Percentiles rank a stretch among this genome's conserved stretches.
These are phyloP conservation scores for Paracentrotus lividus DNA, from an alignment of 53 echinoderm and acorn worm genomes.

Conservation along the genomic window DNA sequence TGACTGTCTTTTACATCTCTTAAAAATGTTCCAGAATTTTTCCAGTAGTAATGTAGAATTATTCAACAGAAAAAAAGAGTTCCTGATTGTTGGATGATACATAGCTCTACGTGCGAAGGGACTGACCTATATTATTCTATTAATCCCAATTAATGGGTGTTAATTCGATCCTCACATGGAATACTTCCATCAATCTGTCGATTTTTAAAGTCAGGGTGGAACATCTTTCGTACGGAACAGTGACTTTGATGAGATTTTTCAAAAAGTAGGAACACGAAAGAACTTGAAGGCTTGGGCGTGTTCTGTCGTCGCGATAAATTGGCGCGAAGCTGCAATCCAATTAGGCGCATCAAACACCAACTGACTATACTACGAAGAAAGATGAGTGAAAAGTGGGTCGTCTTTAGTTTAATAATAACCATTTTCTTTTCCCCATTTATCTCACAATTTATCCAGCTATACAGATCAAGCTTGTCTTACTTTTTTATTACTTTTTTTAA, in stretches of 20 bases:
- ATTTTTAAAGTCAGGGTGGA: not conserved
- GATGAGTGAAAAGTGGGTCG: not conserved
- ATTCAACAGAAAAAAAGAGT: too few relatives aligned
- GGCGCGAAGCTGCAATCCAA: constrained; percentile 20
- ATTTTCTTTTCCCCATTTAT: not conserved
- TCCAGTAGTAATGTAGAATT: too few relatives aligned
- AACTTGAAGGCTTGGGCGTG: not conserved
- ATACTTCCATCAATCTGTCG: not conserved
- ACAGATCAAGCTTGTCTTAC: too few relatives aligned
- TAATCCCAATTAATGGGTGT: not conserved
- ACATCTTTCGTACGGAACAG: not conserved
- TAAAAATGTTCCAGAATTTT: too few relatives aligned
- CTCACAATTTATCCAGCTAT: too few relatives aligned
- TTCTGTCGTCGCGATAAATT: not conserved
- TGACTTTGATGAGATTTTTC: not conserved
- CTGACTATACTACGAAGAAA: not conserved
- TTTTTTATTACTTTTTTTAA: not conserved
- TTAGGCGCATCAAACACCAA: constrained; percentile 4
- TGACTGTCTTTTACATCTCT: too few relatives aligned
- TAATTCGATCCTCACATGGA: not conserved
- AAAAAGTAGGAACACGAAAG: not conserved
- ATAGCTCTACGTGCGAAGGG: too few relatives aligned
- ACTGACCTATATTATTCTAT: constrained; percentile 19
- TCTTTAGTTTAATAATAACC: not conserved
- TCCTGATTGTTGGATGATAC: too few relatives aligned